phyloP scores from a whole-genome alignment of 2,797 vertebrate genomes.

The Enteromius paludinosus region DNA sequence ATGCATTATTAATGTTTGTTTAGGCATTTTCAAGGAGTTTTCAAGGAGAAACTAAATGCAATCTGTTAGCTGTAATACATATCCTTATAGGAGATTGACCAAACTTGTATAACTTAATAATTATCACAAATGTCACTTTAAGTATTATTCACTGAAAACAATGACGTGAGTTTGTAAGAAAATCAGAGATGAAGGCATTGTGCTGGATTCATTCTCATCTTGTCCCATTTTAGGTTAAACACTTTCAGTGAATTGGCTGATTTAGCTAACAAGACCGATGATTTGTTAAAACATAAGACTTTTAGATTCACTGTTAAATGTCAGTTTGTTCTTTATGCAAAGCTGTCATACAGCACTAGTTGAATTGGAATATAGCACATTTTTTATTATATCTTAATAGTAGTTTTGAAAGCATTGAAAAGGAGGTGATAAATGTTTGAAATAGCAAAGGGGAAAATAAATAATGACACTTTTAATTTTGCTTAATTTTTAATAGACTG shows the following conservation, averaged over 20 bases:
- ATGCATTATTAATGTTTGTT: slow-evolving; percentile 54
- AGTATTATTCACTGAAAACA: neutral
- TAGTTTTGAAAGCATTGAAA: neutral
- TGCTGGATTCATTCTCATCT: neutral
- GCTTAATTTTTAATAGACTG: neutral
- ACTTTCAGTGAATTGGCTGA: neutral
- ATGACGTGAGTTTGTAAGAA: neutral
- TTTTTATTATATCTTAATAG: neutral
- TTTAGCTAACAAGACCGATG: neutral
- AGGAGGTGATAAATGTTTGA: neutral
- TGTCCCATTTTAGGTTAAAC: neutral
- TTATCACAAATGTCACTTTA: neutral
- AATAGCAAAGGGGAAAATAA: neutral
- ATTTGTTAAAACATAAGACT: neutral
- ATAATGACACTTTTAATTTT: neutral
- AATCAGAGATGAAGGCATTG: neutral
- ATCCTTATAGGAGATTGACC: neutral
- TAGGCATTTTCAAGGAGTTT: slow-evolving; percentile 40
- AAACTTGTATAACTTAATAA: neutral
- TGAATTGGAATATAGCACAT: neutral
- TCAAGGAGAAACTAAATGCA: slow-evolving; percentile 44
- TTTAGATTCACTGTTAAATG: slow-evolving; percentile 1
- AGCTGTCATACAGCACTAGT: neutral
- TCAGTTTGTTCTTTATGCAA: neutral
- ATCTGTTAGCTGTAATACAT: slow-evolving; percentile 2